Evolutionary conservation across 1,140 invertebrate genomes (phyloP).

Genomic region (honey bee (Apis mellifera)): Amel_HAv3.1 CM009935.2:2969501-2970000

Average conservation of each 20-base stretch:
- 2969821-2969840: not conserved
- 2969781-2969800: conserved; percentile 98
- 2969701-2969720: conserved; percentile 96
- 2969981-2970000: too few species aligned
- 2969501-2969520: not conserved
- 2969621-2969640: conserved; percentile 96
- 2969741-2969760: conserved; percentile 98
- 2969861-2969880: not conserved
- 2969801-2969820: conserved; percentile 82
- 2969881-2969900: too few species aligned
- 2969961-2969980: not conserved
- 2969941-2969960: not conserved
- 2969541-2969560: not conserved
- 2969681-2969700: conserved; percentile 98
- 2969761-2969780: conserved; percentile 98
- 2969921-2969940: not conserved
- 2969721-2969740: conserved; percentile 99
- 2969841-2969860: not conserved
- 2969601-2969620: conserved; percentile 86
- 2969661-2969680: conserved; percentile 99
- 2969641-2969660: conserved; percentile 98
- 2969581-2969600: conserved; percentile 29
- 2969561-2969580: not conserved
- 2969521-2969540: not conserved
- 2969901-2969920: not conserved